Conservation (phyloP, 2,888 invertebrate species). For the Phengaris arion region DNA sequence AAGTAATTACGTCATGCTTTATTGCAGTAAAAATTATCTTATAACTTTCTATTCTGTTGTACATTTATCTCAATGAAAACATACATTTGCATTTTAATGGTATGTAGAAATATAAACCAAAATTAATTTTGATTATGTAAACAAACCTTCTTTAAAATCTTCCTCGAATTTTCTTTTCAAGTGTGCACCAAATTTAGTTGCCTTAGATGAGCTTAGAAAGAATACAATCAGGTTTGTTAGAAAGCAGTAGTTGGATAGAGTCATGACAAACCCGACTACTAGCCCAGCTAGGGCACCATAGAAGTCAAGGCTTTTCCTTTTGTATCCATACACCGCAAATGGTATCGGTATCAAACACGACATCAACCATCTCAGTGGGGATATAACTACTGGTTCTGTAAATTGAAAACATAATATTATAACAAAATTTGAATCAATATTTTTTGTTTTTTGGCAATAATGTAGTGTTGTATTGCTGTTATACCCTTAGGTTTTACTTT, state of each 20-base stretch:
- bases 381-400: conserved; percentile 79
- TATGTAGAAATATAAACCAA: not conserved
- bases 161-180: conserved; percentile 85
- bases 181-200: conserved; percentile 86
- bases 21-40: too few relatives aligned
- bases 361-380: conserved; percentile 83
- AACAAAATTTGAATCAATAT: not conserved
- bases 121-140: not conserved
- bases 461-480: too few relatives aligned
- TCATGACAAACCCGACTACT: conserved; percentile 86
- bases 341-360: conserved; percentile 82
- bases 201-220: conserved; percentile 89
- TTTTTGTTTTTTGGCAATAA: too few relatives aligned
- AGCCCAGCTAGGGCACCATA: conserved; percentile 86
- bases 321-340: conserved; percentile 83
- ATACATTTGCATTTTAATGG: not conserved
- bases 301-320: conserved; percentile 82
- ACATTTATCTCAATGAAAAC: not conserved
- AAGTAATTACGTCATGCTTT: not conserved
- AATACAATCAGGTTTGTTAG: conserved; percentile 85
- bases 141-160: conserved; percentile 86
- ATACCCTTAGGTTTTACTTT: too few relatives aligned
- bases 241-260: conserved; percentile 88
- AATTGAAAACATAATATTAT: conserved; percentile 37
- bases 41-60: not conserved